phyloP scores from a whole-genome alignment of 2,797 vertebrate genomes.

The Anolis apletophallus region DNA sequence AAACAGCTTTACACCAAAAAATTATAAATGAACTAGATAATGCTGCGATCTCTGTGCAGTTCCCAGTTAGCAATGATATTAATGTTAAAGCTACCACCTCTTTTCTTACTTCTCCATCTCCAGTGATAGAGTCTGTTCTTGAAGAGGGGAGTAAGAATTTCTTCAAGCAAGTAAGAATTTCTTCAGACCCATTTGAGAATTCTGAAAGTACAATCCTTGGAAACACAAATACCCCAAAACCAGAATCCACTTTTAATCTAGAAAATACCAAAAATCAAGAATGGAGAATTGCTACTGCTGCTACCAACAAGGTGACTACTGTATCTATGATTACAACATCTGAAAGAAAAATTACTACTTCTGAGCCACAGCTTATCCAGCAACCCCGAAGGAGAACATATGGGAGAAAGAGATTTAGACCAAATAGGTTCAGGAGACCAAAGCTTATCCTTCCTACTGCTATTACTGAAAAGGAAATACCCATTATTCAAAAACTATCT shows the following conservation, averaged over 20 bases:
- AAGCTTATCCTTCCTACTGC: slow-evolving; percentile 37
- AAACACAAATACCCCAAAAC: not conserved
- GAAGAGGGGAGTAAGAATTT: not conserved
- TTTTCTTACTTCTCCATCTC: slow-evolving; percentile 15
- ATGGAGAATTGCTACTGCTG: slow-evolving; percentile 8
- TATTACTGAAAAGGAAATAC: not conserved
- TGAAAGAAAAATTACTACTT: slow-evolving; percentile 22
- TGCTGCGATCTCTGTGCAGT: not conserved
- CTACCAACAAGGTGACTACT: slow-evolving; percentile 22
- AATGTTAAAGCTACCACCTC: slow-evolving; percentile 8
- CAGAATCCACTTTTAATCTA: not conserved
- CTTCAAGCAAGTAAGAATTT: not conserved
- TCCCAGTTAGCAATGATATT: not conserved
- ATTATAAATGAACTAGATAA: not conserved
- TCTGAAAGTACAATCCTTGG: not conserved
- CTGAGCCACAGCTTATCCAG: slow-evolving; percentile 29
- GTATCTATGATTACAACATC: not conserved
- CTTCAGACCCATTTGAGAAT: not conserved
- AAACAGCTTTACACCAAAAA: slow-evolving; percentile 16
- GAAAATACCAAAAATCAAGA: not conserved
- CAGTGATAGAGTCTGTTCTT: not conserved
- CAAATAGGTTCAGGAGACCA: slow-evolving; percentile 80
- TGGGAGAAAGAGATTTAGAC: slow-evolving; percentile 75
- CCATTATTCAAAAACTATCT: not conserved
- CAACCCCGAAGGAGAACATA: slow-evolving; percentile 77